These are phyloP conservation scores for Psilopogon haemacephalus DNA, from an alignment of 2,113 vertebrate species.

Conservation along the genomic window DNA sequence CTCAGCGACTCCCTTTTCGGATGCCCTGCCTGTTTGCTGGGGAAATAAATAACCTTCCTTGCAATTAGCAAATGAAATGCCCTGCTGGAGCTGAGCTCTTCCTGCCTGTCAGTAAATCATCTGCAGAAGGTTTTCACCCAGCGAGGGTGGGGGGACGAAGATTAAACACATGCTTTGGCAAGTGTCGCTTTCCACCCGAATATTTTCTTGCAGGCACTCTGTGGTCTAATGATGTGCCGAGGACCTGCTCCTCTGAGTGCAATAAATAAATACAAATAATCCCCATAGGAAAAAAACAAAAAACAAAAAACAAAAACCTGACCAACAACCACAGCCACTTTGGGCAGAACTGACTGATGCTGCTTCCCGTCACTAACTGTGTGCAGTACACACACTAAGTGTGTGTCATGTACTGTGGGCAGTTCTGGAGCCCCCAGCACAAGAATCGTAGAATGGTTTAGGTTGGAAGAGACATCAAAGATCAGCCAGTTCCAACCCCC, in stretches of 20 bases:
- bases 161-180: conserved; percentile 18
- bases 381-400: too few species aligned
- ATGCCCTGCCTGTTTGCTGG: not conserved
- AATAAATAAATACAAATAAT: conserved; percentile 55
- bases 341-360: not conserved
- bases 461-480: too few species aligned
- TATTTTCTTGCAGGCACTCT: conserved; percentile 33
- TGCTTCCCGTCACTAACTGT: not conserved
- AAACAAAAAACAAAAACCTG: not conserved
- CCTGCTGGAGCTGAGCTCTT: conserved; percentile 3
- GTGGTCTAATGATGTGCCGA: not conserved
- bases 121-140: conserved; percentile 1
- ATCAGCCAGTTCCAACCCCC: too few species aligned
- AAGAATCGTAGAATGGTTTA: too few species aligned
- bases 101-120: conserved; percentile 19
- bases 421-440: too few species aligned
- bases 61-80: conserved; percentile 53
- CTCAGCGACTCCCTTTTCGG: not conserved
- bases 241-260: not conserved
- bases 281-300: not conserved
- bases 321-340: not conserved
- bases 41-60: conserved; percentile 36
- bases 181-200: conserved; percentile 8
- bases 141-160: not conserved
- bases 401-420: too few species aligned